Evolutionary conservation across 2,888 invertebrate genomes (phyloP), one percentile per base, ranked within the genome.

Genomic region (Hypercompe scribonia): DNA sequence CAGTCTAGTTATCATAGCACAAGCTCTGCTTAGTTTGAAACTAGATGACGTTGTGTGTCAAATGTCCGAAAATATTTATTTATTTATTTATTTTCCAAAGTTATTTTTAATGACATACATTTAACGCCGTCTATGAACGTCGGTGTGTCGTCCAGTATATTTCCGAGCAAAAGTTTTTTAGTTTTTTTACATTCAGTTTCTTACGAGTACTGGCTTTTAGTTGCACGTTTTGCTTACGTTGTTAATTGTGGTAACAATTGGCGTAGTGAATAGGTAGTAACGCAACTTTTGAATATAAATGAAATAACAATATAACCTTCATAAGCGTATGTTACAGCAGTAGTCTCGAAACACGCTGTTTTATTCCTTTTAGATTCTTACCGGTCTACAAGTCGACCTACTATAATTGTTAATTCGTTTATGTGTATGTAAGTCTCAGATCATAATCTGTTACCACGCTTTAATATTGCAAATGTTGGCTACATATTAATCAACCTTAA

Each of bases 241-340:
- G 31, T 28, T 31, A 61, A 61, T 18, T 31, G 31, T 18, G 3
- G 13, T 61, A 15, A 15, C 58, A 31, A 61, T 31, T 31, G 7
- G 28, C n/a, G 28, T 15, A 66, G 66, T 66, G 66, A 58, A 33
- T 67, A 74, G 68, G 66, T 63, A 65, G 68, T 64, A 50, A 34
- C 18, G 70, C 67, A 68, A 28, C 72, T 72, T 72, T 33, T 7
- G 69, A 46, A 46, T 63, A 64, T 76, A 66, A 71, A 74, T 74
- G 71, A 68, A 81, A 83, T 68, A 83, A 72, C 72, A 78, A 78
- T 81, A 71, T 75, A 72, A 70, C 83, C 81, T 82, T 81, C 81
- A 58, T 11, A 18, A 42, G 8, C 18, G 58, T 28, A 73, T 31
- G 68, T 72, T 73, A 81, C 15, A 68, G 66, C 65, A 72, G 76